A percentile compares a stretch with the other conserved stretches of the same genome.
phyloP scores from a whole-genome alignment of 2,113 vertebrate species.

The Camelus bactrianus region DNA sequence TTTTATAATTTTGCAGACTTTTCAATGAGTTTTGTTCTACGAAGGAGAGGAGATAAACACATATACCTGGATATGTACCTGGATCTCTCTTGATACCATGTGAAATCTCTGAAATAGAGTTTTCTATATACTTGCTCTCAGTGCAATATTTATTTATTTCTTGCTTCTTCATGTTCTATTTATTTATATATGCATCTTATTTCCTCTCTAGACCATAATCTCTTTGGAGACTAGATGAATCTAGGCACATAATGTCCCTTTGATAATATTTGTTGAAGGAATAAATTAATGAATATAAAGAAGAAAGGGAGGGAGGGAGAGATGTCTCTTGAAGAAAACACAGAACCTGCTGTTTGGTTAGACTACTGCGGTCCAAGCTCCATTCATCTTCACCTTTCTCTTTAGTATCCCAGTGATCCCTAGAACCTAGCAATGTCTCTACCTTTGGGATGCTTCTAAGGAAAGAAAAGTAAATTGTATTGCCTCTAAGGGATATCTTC shows the following conservation, averaged over 20 bases:
- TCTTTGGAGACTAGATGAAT: conserved; percentile 21
- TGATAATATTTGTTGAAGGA: conserved; percentile 29
- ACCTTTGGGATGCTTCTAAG: background rate
- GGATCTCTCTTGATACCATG: background rate
- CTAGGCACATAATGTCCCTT: background rate
- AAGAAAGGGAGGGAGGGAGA: background rate
- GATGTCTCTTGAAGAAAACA: background rate
- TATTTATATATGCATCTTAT: background rate
- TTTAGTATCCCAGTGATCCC: background rate
- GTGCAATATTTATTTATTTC: background rate
- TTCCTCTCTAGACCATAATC: background rate
- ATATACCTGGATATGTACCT: background rate
- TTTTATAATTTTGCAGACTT: background rate
- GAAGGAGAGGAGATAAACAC: background rate
- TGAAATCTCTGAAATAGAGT: background rate
- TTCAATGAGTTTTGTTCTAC: background rate
- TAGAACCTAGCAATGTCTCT: background rate
- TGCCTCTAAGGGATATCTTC: background rate
- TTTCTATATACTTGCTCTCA: background rate
- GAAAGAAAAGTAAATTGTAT: background rate
- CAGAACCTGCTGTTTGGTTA: background rate
- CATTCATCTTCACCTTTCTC: background rate
- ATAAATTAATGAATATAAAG: background rate
- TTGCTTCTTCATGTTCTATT: background rate
- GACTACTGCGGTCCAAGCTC: background rate